Percentiles rank a stretch among this genome's conserved stretches.
Conservation (phyloP, 2,888 invertebrate species). For the Callyntrura sp. region DNA sequence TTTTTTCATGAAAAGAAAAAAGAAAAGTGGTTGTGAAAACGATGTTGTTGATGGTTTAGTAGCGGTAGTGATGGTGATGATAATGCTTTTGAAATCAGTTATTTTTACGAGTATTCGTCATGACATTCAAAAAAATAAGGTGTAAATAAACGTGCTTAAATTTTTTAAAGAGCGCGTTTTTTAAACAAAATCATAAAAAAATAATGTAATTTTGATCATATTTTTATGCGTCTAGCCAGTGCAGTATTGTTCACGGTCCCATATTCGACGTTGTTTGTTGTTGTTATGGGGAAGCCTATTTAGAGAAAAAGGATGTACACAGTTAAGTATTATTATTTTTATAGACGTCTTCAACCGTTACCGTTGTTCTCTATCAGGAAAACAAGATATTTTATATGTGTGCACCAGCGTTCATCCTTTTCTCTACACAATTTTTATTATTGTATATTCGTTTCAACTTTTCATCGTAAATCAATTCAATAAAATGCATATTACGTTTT, state of each 20-base stretch:
- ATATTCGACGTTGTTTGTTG: too few relatives aligned
- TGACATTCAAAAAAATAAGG: slow-evolving; percentile 52
- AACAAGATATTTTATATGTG: slow-evolving; percentile 7
- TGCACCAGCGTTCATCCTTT: not conserved
- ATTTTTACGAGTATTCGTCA: slow-evolving; percentile 47
- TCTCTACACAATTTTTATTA: slow-evolving; percentile 21
- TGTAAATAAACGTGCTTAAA: slow-evolving; percentile 71
- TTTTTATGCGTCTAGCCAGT: slow-evolving; percentile 4
- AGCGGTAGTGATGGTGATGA: not conserved
- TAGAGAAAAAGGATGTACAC: not conserved
- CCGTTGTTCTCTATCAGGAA: slow-evolving; percentile 20
- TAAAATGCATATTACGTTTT: slow-evolving; percentile 1
- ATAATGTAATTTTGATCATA: slow-evolving; percentile 39
- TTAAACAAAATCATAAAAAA: slow-evolving; percentile 41
- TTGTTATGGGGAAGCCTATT: slow-evolving; percentile 1
- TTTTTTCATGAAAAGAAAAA: slow-evolving; percentile 38
- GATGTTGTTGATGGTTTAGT: slow-evolving; percentile 21
- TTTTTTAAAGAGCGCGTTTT: slow-evolving; percentile 20
- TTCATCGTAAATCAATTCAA: slow-evolving; percentile 71
- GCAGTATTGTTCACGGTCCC: not conserved
- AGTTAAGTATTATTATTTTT: slow-evolving; percentile 22
- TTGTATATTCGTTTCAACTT: slow-evolving; percentile 67
- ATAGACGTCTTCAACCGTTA: not conserved
- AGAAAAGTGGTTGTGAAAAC: slow-evolving; percentile 7
- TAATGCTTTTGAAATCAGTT: slow-evolving; percentile 39